phyloP scores from a whole-genome alignment of 23 tunicate species.

The Clavelina lepadiformis region DNA sequence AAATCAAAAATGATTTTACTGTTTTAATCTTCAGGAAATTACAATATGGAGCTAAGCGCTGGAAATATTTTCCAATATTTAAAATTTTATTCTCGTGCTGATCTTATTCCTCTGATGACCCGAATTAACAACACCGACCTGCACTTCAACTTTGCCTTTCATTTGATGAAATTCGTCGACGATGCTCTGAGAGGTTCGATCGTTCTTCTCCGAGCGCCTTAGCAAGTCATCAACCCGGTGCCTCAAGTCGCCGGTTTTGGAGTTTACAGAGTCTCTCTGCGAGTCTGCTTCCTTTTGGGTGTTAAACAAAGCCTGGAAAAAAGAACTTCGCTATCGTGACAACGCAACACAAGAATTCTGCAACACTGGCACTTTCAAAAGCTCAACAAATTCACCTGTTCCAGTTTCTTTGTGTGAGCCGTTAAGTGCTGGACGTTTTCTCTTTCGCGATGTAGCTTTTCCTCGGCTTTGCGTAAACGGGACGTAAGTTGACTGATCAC shows the following conservation, averaged over 20 bases:
- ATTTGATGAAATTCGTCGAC: constrained; percentile 85
- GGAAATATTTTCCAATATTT: too few relatives aligned
- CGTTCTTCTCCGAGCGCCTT: constrained; percentile 50
- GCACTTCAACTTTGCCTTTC: constrained; percentile 71
- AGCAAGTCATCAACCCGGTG: constrained; percentile 52
- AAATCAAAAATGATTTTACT: too few relatives aligned
- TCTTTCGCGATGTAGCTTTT: constrained; percentile 71
- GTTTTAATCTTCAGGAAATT: too few relatives aligned
- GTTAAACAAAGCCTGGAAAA: constrained; percentile 48
- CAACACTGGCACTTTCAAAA: background rate
- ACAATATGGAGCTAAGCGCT: too few relatives aligned
- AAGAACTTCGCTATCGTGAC: background rate
- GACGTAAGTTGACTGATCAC: constrained; percentile 78
- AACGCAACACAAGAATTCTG: background rate
- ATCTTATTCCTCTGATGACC: too few relatives aligned
- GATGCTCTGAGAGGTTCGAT: constrained; percentile 57
- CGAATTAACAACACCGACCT: constrained; percentile 34
- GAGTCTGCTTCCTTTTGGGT: constrained; percentile 62
- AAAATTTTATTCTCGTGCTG: too few relatives aligned
- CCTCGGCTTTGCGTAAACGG: constrained; percentile 75
- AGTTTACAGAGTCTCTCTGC: constrained; percentile 43
- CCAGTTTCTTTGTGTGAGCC: constrained; percentile 64
- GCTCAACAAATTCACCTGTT: constrained; percentile 44
- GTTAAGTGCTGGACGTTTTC: constrained; percentile 59
- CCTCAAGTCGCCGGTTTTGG: constrained; percentile 45